Base-by-base conservation (phyloP, 2,797 vertebrate species). In the Pristis pectinata region DNA sequence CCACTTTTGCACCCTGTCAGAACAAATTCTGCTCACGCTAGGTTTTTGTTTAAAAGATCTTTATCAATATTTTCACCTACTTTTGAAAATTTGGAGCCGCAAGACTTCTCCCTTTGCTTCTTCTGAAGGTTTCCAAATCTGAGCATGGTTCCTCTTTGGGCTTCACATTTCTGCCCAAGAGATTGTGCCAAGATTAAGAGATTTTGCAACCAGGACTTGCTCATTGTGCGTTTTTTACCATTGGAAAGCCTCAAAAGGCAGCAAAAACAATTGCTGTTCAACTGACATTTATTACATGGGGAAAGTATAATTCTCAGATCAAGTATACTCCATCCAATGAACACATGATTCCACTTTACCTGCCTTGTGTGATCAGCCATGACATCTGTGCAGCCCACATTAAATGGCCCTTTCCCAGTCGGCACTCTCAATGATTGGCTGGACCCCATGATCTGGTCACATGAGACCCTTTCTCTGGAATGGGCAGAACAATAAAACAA, bases 371-470 rank as follows among this genome's bases (percentile, higher is more conserved):
- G 95, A 5, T 97, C 97, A 95, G 96, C 97, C 97, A 97, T 97
- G 95, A 97, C 96, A 91, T 97, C 97, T 0, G 95, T 61, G 77
- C 97, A 97, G 95, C 97, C 97, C 87, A 97, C 97, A 0, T 0
- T 94, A 95, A 96, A 95, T 0, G 96, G 96, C 17, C 97, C 97
- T 2, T 95, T 94, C 19, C 95, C 95, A 22, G 0, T 70, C 0
- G 97, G 97, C 92, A 97, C 96, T 2, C 92, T 95, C 95, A 97
- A 19, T 0, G 96, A 96, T 95, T 95, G 96, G 0, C 0, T 77
- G 59, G 24, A 95, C 94, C 97, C 97, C 97, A 97, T 97, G 44
- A 0, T 76, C 13, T 1, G 17, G n/a, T 1, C 24, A 19, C 17
- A 61, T 24, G 0, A 17, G 19, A 91, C 64, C 15, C 87, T 64